phyloP scores from a whole-genome alignment of 1,140 invertebrate species.

The Cyphomyrmex costatus region DNA sequence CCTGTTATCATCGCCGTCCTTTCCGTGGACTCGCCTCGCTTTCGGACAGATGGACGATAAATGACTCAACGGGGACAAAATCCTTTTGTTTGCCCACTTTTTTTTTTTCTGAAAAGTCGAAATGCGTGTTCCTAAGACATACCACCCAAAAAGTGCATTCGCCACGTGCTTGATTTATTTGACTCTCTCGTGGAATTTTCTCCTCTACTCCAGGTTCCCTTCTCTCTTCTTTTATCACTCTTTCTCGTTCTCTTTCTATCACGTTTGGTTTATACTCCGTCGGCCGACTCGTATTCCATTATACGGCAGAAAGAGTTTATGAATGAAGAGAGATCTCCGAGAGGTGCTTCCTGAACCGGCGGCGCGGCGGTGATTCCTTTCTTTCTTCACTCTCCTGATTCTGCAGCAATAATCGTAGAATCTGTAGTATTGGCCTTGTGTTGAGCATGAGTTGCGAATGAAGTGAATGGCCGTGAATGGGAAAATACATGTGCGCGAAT shows the following conservation, averaged over 20 bases:
- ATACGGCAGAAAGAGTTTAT: slow-evolving; percentile 71
- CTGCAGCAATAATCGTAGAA: slow-evolving; percentile 70
- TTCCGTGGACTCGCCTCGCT: slow-evolving; percentile 63
- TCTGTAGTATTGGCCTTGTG: slow-evolving; percentile 49
- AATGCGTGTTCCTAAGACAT: slow-evolving; percentile 43
- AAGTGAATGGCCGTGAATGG: slow-evolving; percentile 52
- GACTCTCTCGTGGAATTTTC: not conserved
- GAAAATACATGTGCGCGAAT: slow-evolving; percentile 38
- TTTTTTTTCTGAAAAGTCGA: not conserved
- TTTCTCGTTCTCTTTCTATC: not conserved
- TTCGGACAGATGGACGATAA: slow-evolving; percentile 73
- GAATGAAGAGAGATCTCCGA: slow-evolving; percentile 69
- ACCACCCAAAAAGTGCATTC: slow-evolving; percentile 25
- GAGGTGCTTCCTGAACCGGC: slow-evolving; percentile 67
- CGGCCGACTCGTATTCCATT: slow-evolving; percentile 69
- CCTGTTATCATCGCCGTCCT: slow-evolving; percentile 58
- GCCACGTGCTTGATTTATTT: slow-evolving; percentile 64
- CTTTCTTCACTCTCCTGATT: not conserved
- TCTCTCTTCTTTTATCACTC: slow-evolving; percentile 4
- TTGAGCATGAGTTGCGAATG: slow-evolving; percentile 47
- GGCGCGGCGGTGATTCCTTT: not conserved
- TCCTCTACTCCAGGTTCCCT: not conserved
- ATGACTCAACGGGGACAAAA: slow-evolving; percentile 63
- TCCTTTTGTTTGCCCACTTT: not conserved
- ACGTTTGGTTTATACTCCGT: slow-evolving; percentile 65